Conservation (phyloP, 2,888 invertebrate genomes). For the Pristionchus japonicus region DNA sequence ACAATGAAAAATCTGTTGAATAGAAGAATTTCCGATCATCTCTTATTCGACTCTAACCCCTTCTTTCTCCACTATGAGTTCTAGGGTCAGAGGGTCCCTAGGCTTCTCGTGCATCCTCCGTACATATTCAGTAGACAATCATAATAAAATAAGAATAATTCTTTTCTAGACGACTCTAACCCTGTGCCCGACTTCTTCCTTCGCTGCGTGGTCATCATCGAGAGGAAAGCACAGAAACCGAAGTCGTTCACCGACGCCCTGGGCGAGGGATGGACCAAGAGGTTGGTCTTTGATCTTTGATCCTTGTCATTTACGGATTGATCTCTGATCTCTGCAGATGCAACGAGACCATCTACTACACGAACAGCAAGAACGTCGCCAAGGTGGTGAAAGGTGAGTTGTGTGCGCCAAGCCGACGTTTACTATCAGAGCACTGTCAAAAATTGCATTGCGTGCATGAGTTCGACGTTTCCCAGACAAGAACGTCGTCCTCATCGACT, state of each 20-base stretch:
- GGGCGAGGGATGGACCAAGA: conserved; percentile 27
- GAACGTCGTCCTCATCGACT: conserved; percentile 39
- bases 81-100: too few relatives aligned
- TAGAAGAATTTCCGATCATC: too few relatives aligned
- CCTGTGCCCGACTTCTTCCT: conserved; percentile 17
- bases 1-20: too few relatives aligned
- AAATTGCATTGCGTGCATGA: neutral
- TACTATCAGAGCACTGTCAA: neutral
- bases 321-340: neutral
- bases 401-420: neutral
- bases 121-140: too few relatives aligned
- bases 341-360: conserved; percentile 46
- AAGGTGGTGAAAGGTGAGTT: conserved; percentile 39
- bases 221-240: conserved; percentile 29
- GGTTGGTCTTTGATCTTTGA: conserved; percentile 27
- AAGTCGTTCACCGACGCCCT: conserved; percentile 12
- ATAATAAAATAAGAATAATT: too few relatives aligned
- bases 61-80: too few relatives aligned
- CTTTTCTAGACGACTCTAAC: neutral
- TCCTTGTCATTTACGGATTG: neutral
- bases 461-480: neutral
- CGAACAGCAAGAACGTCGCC: conserved; percentile 37
- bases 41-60: too few relatives aligned
- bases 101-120: too few relatives aligned
- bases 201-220: conserved; percentile 35